Evolutionary conservation across 2,888 invertebrate genomes (phyloP).

Genomic region (Elysia crispata): DNA sequence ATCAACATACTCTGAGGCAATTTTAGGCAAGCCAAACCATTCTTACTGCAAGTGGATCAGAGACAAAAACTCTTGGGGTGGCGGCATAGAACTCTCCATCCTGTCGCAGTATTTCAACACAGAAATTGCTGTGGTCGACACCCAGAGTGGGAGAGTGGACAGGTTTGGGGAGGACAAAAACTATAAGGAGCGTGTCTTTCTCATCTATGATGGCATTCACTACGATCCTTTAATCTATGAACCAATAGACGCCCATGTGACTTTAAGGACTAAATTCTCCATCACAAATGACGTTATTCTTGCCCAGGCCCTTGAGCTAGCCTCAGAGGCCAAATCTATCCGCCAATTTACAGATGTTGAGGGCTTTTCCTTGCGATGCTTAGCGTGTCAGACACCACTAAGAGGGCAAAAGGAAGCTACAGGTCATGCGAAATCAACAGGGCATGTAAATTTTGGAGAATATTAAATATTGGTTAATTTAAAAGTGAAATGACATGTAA

Average conservation of each 20-base stretch:
- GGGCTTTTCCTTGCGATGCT: constrained; percentile 90
- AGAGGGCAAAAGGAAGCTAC: constrained; percentile 90
- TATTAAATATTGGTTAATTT: constrained; percentile 51
- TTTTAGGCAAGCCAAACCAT: constrained; percentile 85
- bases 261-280: constrained; percentile 87
- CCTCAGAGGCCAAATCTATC: constrained; percentile 91
- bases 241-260: constrained; percentile 77
- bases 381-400: constrained; percentile 86
- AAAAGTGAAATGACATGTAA: no score
- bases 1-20: constrained; percentile 89
- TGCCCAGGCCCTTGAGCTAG: constrained; percentile 89
- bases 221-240: constrained; percentile 96
- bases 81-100: constrained; percentile 94
- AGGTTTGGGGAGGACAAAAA: constrained; percentile 93
- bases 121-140: constrained; percentile 96
- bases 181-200: constrained; percentile 89
- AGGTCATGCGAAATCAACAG: constrained; percentile 89
- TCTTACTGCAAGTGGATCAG: constrained; percentile 95
- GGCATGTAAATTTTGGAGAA: constrained; percentile 82
- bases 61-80: constrained; percentile 90
- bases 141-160: constrained; percentile 90
- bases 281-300: constrained; percentile 85
- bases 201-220: constrained; percentile 96
- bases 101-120: constrained; percentile 90
- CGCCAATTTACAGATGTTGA: constrained; percentile 93